Evolutionary conservation across 2,888 invertebrate species (phyloP), one percentile per base, ranked within the genome.

Genomic region (Zhengitettix transpicula): DNA sequence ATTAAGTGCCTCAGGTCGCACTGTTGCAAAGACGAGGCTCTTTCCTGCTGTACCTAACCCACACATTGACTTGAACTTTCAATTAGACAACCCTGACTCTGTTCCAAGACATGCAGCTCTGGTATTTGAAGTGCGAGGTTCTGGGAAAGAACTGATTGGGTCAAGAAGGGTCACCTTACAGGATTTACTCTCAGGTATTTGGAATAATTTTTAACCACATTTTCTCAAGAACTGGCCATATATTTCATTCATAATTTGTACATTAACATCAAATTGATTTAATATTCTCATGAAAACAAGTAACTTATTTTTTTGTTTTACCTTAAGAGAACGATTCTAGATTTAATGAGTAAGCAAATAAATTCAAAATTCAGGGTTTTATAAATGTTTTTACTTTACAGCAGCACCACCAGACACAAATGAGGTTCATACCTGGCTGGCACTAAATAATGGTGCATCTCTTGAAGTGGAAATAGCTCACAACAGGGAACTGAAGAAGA

Each of bases 81-180:
- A 75, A 65, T 71, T 76, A 47, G 76, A 75, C 42, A 66, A 68
- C 10, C 52, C 62, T 7, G 70, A 71, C 47, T 73, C 74, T 11
- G 69, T 75, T 5, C 72, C 73, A 17, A 68, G 74, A 41, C 74
- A 75, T 56, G 71, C 75, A n/a, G 64, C 70, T 16, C 65, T 78
- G 3, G 68, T 74, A 60, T 74, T 78, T 65, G 77, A 77, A 63
- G 71, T 78, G 59, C 73, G 72, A 52, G 72, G 72, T 59, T 74
- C 75, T 40, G 74, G 72, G 61, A 77, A 76, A 64, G 74, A 76
- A 63, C 69, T 76, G 58, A 60, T 77, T 41, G 75, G 76, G 28
- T 73, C 74, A 56, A 71, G 74, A 60, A 70, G 72, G 58, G 71
- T 74, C 60, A 71, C 72, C 1, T 66, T 77, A 15, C 72, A 73